Percentiles rank a stretch among this genome's conserved stretches.
phyloP scores from a whole-genome alignment of 2,888 invertebrate genomes.

The Phania funesta region DNA sequence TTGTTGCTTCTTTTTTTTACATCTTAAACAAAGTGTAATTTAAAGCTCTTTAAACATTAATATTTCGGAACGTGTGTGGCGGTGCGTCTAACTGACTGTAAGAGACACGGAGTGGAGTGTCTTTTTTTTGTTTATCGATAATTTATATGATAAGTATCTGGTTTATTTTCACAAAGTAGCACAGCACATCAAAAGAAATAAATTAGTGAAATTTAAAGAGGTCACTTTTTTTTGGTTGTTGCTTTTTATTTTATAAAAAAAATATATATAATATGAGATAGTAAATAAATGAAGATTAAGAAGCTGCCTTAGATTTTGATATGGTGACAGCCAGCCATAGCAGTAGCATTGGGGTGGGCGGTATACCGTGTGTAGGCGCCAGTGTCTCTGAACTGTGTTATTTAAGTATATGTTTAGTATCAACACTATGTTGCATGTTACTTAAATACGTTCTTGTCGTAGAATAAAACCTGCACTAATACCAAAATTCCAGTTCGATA shows the following conservation, averaged over 20 bases:
- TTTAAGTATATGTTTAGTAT: too few relatives aligned
- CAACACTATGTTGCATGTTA: too few relatives aligned
- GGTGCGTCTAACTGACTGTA: background rate
- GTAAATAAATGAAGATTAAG: background rate
- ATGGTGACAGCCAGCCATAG: too few relatives aligned
- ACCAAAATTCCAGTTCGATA: too few relatives aligned
- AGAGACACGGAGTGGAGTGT: background rate
- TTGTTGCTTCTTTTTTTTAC: constrained; percentile 18
- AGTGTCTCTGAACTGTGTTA: too few relatives aligned
- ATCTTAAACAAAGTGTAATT: constrained; percentile 45
- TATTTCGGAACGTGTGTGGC: background rate
- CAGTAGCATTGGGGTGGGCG: too few relatives aligned
- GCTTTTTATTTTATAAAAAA: background rate
- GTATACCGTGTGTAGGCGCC: too few relatives aligned
- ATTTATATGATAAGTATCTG: constrained; percentile 35
- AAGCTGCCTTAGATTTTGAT: background rate
- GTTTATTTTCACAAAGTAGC: background rate
- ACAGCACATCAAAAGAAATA: background rate
- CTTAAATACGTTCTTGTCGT: too few relatives aligned
- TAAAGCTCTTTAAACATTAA: background rate
- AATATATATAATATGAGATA: background rate
- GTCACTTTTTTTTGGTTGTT: background rate
- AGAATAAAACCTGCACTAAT: too few relatives aligned
- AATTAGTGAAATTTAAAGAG: too few relatives aligned
- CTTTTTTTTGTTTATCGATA: constrained; percentile 16